Conservation (phyloP, 2,113 vertebrate species). For the Tiliqua scincoides region DNA sequence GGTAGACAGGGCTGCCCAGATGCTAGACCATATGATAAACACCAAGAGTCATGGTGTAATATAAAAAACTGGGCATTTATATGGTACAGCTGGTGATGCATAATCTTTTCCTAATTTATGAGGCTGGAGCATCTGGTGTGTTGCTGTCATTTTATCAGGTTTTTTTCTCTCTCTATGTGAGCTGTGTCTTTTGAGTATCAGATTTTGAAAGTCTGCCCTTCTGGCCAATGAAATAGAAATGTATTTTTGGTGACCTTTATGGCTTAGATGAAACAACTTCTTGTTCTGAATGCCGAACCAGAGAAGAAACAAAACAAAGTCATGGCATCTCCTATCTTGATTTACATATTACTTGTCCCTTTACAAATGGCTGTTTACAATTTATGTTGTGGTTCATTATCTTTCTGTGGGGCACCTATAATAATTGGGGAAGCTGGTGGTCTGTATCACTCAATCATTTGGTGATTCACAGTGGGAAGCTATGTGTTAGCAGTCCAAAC, state of each 20-base stretch:
- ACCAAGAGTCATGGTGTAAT: conserved; percentile 67
- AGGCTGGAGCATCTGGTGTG: conserved; percentile 75
- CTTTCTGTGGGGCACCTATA: not conserved
- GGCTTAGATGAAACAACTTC: not conserved
- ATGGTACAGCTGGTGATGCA: conserved; percentile 75
- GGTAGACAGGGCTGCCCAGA: conserved; percentile 69
- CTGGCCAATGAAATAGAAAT: not conserved
- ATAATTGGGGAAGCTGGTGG: not conserved
- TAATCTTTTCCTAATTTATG: conserved; percentile 79
- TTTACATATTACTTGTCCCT: not conserved
- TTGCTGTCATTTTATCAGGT: conserved; percentile 66
- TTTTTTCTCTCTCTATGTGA: not conserved
- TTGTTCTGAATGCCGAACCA: not conserved
- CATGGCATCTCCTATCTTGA: not conserved
- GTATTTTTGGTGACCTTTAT: not conserved
- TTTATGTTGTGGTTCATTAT: not conserved
- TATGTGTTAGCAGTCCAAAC: not conserved
- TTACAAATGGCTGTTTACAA: not conserved
- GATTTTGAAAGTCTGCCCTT: conserved; percentile 20
- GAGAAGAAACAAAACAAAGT: not conserved
- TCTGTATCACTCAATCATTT: not conserved
- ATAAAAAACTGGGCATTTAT: conserved; percentile 74
- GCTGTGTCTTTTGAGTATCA: conserved; percentile 46
- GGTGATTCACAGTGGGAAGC: too few species aligned
- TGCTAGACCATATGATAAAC: conserved; percentile 78